Percentiles rank a stretch among this genome's conserved stretches.
These are phyloP conservation scores for Caenorhabditis sp. DNA, from an alignment of 2,888 invertebrate genomes.

Conservation along the genomic window DNA sequence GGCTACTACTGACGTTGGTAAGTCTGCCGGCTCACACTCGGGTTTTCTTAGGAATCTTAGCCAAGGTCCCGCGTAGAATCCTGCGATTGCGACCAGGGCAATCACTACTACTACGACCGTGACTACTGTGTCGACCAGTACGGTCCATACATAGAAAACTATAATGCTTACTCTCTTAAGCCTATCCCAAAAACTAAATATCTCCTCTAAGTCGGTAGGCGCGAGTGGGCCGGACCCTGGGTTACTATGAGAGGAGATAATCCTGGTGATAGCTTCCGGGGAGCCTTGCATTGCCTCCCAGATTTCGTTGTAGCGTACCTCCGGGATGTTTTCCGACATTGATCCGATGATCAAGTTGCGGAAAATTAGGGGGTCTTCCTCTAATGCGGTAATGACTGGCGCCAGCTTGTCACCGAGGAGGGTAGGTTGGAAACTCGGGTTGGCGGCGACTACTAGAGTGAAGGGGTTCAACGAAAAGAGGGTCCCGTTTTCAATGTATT, in stretches of 20 bases:
- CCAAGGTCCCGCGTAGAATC: too few relatives aligned
- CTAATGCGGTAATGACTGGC: neutral
- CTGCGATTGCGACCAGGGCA: neutral
- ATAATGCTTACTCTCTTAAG: neutral
- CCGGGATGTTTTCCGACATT: conserved; percentile 1
- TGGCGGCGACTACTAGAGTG: neutral
- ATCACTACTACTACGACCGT: neutral
- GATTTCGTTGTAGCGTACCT: conserved; percentile 1
- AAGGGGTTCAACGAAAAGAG: conserved; percentile 9
- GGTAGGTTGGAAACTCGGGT: neutral
- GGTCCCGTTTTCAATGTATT: neutral
- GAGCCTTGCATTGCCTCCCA: conserved; percentile 12
- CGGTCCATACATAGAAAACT: neutral
- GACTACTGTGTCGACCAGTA: neutral
- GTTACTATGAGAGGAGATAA: neutral
- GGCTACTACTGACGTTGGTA: too few relatives aligned
- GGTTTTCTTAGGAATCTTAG: too few relatives aligned
- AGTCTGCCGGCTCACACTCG: too few relatives aligned
- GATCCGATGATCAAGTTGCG: conserved; percentile 11
- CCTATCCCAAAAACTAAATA: neutral
- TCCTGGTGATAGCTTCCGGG: conserved; percentile 3
- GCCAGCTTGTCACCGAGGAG: neutral
- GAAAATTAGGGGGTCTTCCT: conserved; percentile 15
- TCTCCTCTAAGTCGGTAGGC: neutral
- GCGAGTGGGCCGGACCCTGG: neutral